phyloP scores from a whole-genome alignment of 1,140 invertebrate genomes.

The Potamilus streckersoni region DNA sequence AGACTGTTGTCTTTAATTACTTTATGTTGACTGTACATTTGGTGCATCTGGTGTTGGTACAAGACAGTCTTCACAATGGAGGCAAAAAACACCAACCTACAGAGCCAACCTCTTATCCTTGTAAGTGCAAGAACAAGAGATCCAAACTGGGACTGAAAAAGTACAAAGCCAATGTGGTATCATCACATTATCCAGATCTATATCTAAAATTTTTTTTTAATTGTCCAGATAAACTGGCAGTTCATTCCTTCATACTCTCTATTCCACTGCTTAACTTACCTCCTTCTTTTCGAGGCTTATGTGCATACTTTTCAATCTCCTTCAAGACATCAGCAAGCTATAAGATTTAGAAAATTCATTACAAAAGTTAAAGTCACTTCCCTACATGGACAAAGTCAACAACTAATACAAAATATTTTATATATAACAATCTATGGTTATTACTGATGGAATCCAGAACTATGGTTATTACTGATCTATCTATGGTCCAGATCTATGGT shows the following conservation, averaged over 20 bases:
- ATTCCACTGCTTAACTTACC: conserved; percentile 30
- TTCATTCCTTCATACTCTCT: not conserved
- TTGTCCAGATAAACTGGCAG: not conserved
- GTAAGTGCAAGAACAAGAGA: not conserved
- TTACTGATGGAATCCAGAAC: not conserved
- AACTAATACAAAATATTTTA: no score
- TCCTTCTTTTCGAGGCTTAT: conserved; percentile 71
- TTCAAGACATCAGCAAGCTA: conserved; percentile 79
- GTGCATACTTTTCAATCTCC: conserved; percentile 81
- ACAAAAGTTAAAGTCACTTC: not conserved
- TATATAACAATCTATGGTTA: not conserved
- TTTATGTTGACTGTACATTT: no score
- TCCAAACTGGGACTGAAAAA: not conserved
- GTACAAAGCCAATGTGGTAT: not conserved
- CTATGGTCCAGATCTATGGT: no score
- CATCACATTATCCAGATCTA: not conserved
- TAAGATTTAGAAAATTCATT: conserved; percentile 24
- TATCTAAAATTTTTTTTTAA: not conserved
- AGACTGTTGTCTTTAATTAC: no score
- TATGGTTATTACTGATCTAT: no score
- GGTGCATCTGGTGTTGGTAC: no score
- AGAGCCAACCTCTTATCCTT: no score
- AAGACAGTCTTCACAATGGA: no score
- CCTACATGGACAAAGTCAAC: not conserved
- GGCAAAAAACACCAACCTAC: no score